Base-by-base conservation (phyloP, 2,113 vertebrate species). In the Anthoscopus minutus region DNA sequence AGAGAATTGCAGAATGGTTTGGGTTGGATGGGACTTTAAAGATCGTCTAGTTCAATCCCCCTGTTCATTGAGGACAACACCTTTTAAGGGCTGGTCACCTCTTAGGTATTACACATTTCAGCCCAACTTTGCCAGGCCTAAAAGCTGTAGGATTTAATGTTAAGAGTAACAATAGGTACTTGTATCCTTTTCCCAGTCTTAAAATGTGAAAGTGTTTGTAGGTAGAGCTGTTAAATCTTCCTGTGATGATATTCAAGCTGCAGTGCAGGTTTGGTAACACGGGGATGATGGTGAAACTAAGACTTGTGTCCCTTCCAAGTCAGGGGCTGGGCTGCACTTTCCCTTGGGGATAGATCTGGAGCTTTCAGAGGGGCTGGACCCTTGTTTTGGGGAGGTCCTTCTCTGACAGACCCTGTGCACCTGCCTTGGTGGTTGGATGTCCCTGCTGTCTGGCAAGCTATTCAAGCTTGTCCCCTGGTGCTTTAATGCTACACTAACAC, bases 131-230 rank as follows among this genome's bases (percentile, higher is more conserved):
- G 13, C 54, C 11, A 44, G 30, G 6, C 18, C 17, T 66, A 45
- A 72, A 53, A 72, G 14, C 42, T 47, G 7, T 20, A 64, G 70
- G 31, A 51, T 44, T 77, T 44, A 7, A 33, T 66, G 58, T 38
- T 12, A 40, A 31, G 11, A 20, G 33, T 42, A 78, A 23, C 1
- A 3, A 3, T 15, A 47, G 27, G 24, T 40, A 11, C 30, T 86
- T 0, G 0, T 24, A 27, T 25, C 17, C 6, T 78, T n/a, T 30
- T 38, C 22, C 17, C 6, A 2, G 2, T 31, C 57, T 58, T 60
- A n/a, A n/a, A 51, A 14, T 17, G 14, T 22, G 27, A 54, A 74
- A 35, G 27, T 38, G 15, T 27, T 44, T 56, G 16, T 76, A 48
- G 58, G 54, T 25, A 40, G 31, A 69, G 19, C 14, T 84, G 47